Percentiles rank a stretch among this genome's conserved stretches.
phyloP scores from a whole-genome alignment of 2,888 invertebrate species.

The Marasmarcha lunaedactyla region DNA sequence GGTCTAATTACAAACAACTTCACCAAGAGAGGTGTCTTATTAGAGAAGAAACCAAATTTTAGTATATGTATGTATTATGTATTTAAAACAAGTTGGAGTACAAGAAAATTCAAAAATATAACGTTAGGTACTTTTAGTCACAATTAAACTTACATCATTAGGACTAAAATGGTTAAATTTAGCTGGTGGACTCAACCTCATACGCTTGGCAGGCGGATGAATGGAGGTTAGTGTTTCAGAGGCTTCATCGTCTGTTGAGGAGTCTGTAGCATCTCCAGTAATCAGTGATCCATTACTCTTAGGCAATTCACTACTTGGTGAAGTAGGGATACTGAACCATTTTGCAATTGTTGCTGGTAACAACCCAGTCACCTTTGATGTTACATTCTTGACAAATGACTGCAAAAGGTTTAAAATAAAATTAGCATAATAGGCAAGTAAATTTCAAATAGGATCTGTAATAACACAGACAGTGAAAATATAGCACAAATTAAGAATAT shows the following conservation, averaged over 20 bases:
- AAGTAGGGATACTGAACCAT: conserved; percentile 55
- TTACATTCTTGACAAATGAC: conserved; percentile 79
- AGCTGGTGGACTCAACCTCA: conserved; percentile 25
- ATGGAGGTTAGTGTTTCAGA: conserved; percentile 22
- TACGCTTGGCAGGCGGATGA: conserved; percentile 60
- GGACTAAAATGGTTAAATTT: conserved; percentile 21
- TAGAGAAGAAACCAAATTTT: no score
- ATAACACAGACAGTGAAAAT: no score
- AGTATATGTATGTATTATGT: no score
- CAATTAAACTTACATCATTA: conserved; percentile 33
- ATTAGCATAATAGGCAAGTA: background rate
- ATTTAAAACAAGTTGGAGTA: no score
- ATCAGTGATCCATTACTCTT: conserved; percentile 44
- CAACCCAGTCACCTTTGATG: conserved; percentile 72
- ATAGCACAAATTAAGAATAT: no score
- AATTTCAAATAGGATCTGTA: background rate
- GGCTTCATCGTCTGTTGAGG: conserved; percentile 48
- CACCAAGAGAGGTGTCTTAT: no score
- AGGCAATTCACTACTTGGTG: conserved; percentile 20
- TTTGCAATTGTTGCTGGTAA: conserved; percentile 71
- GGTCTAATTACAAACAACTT: no score
- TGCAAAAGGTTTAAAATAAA: conserved; percentile 57
- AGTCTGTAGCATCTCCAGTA: conserved; percentile 42
- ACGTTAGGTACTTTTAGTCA: no score
- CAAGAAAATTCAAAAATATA: no score